Conservation (phyloP, 1,140 invertebrate genomes). For the Atta cephalotes region DNA sequence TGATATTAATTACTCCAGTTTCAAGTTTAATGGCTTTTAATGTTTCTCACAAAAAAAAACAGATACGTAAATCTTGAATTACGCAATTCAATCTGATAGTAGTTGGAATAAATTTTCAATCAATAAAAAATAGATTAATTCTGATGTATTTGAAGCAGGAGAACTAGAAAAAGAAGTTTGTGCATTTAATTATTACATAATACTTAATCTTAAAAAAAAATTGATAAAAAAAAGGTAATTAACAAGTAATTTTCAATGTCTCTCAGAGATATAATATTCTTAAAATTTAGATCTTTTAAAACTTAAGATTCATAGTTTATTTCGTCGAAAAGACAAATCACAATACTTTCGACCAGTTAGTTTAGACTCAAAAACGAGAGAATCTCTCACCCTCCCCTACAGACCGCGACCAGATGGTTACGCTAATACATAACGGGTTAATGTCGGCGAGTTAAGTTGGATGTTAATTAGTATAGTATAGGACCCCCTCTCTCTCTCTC, state of each 20-base stretch:
- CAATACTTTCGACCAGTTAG: constrained; percentile 24
- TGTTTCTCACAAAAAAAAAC: not conserved
- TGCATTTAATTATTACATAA: too few relatives aligned
- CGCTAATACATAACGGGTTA: constrained; percentile 57
- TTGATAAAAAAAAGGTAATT: not conserved
- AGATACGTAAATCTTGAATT: not conserved
- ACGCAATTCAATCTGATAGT: not conserved
- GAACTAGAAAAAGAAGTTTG: not conserved
- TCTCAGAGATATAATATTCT: not conserved
- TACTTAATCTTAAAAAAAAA: not conserved
- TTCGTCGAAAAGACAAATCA: not conserved
- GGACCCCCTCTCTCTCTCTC: not conserved
- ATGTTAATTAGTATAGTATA: constrained; percentile 63
- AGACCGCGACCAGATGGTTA: constrained; percentile 46
- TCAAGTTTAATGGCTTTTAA: not conserved
- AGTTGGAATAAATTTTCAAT: not conserved
- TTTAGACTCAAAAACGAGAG: constrained; percentile 18
- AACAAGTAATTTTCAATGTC: not conserved
- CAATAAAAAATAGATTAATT: constrained; percentile 1
- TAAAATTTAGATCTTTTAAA: not conserved
- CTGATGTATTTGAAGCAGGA: not conserved
- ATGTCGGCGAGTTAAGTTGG: constrained; percentile 43
- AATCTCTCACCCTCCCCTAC: constrained; percentile 5
- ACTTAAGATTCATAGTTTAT: not conserved
- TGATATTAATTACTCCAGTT: constrained; percentile 26